Evolutionary conservation across 2,888 invertebrate genomes (phyloP).

Genomic region (Eristalinus sepulchralis): DNA sequence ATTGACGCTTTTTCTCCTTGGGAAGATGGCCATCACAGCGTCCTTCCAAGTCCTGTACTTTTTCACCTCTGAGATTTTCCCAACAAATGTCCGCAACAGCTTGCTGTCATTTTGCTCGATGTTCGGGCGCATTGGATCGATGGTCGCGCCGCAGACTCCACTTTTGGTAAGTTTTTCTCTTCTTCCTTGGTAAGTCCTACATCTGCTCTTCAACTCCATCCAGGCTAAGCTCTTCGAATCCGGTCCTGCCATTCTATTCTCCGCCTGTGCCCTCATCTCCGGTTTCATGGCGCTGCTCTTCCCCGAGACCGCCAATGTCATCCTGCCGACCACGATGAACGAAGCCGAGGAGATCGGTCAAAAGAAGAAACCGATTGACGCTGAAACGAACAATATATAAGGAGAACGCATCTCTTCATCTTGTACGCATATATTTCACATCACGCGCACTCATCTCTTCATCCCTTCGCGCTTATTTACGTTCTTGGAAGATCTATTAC

Average conservation of each 20-base stretch:
- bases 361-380: conserved; percentile 16
- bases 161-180: conserved; percentile 45
- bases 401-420: not conserved
- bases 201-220: no score
- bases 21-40: conserved; percentile 85
- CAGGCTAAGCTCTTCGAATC: conserved; percentile 80
- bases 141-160: conserved; percentile 85
- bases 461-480: not conserved
- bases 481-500: conserved; percentile 38
- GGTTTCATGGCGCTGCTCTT: conserved; percentile 83
- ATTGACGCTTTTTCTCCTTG: conserved; percentile 82
- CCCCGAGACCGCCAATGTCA: conserved; percentile 84
- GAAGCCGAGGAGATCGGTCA: conserved; percentile 82
- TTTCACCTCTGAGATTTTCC: conserved; percentile 87
- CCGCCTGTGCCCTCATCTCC: conserved; percentile 82
- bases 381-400: not conserved
- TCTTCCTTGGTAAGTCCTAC: no score
- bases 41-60: conserved; percentile 86
- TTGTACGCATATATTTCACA: not conserved
- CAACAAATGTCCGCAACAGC: conserved; percentile 85
- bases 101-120: conserved; percentile 86
- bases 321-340: conserved; percentile 84
- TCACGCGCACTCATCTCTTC: not conserved
- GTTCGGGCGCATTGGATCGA: conserved; percentile 86
- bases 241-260: conserved; percentile 84